Evolutionary conservation across 2,888 invertebrate genomes (phyloP).

Genomic region (Neuroscelio doddi): DNA sequence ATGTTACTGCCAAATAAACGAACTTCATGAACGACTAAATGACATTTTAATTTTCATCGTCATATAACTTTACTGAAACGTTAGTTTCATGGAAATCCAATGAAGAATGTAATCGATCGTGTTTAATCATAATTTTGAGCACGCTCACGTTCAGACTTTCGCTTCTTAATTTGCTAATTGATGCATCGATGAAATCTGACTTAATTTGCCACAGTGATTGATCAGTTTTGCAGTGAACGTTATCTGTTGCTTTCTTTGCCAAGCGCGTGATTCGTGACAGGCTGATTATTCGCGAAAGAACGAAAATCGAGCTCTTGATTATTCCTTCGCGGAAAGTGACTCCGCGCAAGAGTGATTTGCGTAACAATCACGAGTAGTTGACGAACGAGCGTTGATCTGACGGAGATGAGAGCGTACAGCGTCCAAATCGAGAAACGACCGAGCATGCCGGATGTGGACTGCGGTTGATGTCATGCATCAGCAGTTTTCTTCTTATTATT

Average conservation of each 20-base stretch:
- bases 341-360: slow-evolving; percentile 49
- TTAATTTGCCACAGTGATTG: slow-evolving; percentile 18
- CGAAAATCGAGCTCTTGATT: slow-evolving; percentile 42
- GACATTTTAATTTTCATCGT: no score
- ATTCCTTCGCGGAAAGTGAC: slow-evolving; percentile 43
- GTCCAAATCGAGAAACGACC: slow-evolving; percentile 52
- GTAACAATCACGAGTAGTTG: slow-evolving; percentile 49
- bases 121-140: no score
- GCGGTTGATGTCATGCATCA: slow-evolving; percentile 71
- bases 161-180: slow-evolving; percentile 48
- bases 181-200: slow-evolving; percentile 43
- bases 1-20: no score
- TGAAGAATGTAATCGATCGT: no score
- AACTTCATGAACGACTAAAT: no score
- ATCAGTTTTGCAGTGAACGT: no score
- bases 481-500: slow-evolving; percentile 49
- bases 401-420: slow-evolving; percentile 50
- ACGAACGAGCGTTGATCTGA: slow-evolving; percentile 46
- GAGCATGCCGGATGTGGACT: slow-evolving; percentile 70
- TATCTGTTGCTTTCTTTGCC: slow-evolving; percentile 26
- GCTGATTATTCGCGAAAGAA: slow-evolving; percentile 43
- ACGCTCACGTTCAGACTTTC: slow-evolving; percentile 22
- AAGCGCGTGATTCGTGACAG: slow-evolving; percentile 42
- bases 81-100: no score
- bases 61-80: no score